phyloP scores from a whole-genome alignment of 1,140 invertebrate genomes.

The Maconellicoccus hirsutus region DNA sequence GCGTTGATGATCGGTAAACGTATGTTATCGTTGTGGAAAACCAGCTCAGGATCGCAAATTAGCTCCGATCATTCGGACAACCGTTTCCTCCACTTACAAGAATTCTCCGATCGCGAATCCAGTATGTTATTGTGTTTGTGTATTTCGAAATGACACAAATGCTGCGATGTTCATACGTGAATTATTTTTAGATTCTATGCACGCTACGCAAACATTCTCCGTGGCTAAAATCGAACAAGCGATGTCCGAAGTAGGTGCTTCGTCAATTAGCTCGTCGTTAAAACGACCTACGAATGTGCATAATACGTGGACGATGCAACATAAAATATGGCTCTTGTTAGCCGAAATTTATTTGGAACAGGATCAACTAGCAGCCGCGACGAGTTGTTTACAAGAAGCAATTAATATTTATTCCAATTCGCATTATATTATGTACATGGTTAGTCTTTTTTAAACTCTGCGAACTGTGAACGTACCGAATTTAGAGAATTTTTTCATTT shows the following conservation, averaged over 20 bases:
- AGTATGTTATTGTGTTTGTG: conserved; percentile 42
- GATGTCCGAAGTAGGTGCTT: conserved; percentile 81
- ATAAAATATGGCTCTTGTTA: conserved; percentile 78
- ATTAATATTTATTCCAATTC: conserved; percentile 74
- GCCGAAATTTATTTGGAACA: conserved; percentile 75
- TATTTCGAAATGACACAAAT: not conserved
- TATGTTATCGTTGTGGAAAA: conserved; percentile 79
- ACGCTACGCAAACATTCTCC: conserved; percentile 31
- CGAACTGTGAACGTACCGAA: too few relatives aligned
- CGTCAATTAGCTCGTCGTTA: conserved; percentile 52
- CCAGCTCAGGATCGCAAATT: conserved; percentile 59
- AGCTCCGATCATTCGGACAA: conserved; percentile 43
- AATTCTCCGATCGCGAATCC: conserved; percentile 74
- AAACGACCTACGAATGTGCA: conserved; percentile 62
- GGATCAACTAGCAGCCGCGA: conserved; percentile 65
- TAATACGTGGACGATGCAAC: conserved; percentile 59
- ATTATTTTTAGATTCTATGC: conserved; percentile 66
- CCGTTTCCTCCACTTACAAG: conserved; percentile 57
- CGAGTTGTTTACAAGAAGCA: conserved; percentile 77
- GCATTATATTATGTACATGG: conserved; percentile 85
- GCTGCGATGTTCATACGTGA: too few relatives aligned
- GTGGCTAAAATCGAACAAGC: conserved; percentile 71
- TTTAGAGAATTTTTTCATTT: conserved; percentile 18
- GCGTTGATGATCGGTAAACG: conserved; percentile 75
- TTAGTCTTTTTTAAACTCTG: too few relatives aligned